A percentile compares a stretch with the other conserved stretches of the same genome.
Evolutionary conservation across 2,113 vertebrate species (phyloP).

Genomic region (Delphinus delphis): DNA sequence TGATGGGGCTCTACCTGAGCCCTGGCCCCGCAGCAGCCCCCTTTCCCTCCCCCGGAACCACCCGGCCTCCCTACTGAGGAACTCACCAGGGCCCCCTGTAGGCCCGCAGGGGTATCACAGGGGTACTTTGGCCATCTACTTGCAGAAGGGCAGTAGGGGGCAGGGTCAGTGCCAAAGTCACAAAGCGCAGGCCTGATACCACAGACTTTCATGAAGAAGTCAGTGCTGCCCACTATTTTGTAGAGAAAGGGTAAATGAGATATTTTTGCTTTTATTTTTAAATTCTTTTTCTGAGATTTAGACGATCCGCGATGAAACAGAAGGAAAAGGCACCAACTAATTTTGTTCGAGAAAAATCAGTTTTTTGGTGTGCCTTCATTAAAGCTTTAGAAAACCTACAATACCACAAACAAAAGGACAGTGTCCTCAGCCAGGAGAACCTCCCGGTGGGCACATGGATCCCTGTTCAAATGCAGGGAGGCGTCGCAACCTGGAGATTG

Average conservation of each 20-base stretch:
- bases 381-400: background rate
- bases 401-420: background rate
- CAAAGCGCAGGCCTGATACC: background rate
- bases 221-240: background rate
- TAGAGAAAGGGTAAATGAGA: background rate
- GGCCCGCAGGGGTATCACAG: background rate
- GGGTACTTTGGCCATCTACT: background rate
- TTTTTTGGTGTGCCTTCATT: background rate
- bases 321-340: background rate
- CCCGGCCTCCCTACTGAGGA: background rate
- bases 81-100: background rate
- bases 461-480: background rate
- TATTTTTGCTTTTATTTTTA: background rate
- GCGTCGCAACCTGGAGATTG: fast-evolving
- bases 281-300: background rate
- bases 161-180: background rate
- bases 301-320: background rate
- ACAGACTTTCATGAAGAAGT: background rate
- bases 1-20: fast-evolving
- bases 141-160: background rate
- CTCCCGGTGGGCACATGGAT: fast-evolving
- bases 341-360: conserved; percentile 9
- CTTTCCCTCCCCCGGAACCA: background rate
- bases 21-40: fast-evolving
- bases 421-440: background rate